Percentiles rank a stretch among this genome's conserved stretches.
Conservation (phyloP, 2,113 vertebrate species). For the Chelonoidis abingdonii region DNA sequence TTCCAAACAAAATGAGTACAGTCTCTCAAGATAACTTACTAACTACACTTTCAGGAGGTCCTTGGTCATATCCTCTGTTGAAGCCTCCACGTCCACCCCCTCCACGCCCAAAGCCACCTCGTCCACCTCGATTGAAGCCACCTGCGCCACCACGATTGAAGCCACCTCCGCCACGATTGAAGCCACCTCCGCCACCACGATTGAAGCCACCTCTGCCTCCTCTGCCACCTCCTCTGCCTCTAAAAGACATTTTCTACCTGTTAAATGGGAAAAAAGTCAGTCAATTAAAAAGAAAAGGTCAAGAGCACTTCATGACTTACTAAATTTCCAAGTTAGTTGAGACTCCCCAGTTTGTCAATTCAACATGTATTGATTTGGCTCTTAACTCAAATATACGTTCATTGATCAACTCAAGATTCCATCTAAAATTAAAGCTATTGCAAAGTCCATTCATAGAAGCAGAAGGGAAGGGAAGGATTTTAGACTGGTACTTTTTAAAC, state of each 20-base stretch:
- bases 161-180: conserved; percentile 66
- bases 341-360: not conserved
- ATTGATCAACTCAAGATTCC: not conserved
- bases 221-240: conserved; percentile 74
- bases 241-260: conserved; percentile 86
- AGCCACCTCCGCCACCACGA: conserved; percentile 68
- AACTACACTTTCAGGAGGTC: conserved; percentile 94
- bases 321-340: rapidly evolving
- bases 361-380: rapidly evolving
- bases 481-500: not conserved
- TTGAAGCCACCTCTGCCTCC: conserved; percentile 73
- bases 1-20: rapidly evolving
- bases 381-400: not conserved
- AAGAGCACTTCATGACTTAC: rapidly evolving
- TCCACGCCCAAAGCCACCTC: conserved; percentile 69
- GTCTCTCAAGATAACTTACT: conserved; percentile 78
- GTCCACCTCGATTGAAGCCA: conserved; percentile 69
- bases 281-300: not conserved
- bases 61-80: conserved; percentile 91
- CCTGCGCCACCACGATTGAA: conserved; percentile 64
- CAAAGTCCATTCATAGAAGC: rapidly evolving
- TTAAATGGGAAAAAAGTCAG: rapidly evolving
- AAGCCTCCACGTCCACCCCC: conserved; percentile 86
- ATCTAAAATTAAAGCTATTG: rapidly evolving
- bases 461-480: not conserved